phyloP scores from a whole-genome alignment of 2,888 invertebrate genomes.

The Chamaedrilus cognettii region DNA sequence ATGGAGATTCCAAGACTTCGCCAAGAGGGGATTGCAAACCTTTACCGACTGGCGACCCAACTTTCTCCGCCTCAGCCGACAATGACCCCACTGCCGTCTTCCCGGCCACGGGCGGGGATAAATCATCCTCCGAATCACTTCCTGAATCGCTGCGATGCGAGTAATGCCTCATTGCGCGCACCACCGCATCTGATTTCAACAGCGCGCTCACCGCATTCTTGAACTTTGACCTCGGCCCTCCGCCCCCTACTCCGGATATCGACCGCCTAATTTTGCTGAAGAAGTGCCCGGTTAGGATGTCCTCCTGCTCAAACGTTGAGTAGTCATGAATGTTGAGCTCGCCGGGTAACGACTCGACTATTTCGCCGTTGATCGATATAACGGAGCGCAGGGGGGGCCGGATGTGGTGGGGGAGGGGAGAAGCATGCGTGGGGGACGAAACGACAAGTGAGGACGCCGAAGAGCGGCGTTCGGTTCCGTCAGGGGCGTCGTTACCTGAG shows the following conservation, averaged over 20 bases:
- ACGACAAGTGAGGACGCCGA: not conserved
- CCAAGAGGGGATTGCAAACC: no score
- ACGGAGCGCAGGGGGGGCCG: constrained; percentile 29
- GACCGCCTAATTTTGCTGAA: constrained; percentile 17
- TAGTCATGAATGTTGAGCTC: constrained; percentile 55
- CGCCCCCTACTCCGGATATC: not conserved
- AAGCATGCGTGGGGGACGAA: not conserved
- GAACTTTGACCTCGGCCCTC: not conserved
- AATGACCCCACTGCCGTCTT: no score
- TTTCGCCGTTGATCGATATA: constrained; percentile 56
- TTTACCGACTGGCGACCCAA: no score
- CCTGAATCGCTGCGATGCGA: constrained; percentile 39
- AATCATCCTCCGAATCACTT: no score
- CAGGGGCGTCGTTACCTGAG: not conserved
- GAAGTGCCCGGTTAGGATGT: constrained; percentile 35
- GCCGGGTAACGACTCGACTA: constrained; percentile 42
- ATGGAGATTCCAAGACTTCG: no score
- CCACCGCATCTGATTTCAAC: constrained; percentile 44
- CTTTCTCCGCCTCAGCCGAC: no score
- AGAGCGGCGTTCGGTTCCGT: not conserved
- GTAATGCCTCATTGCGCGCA: constrained; percentile 37
- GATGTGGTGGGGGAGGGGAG: not conserved
- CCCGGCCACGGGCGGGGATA: no score
- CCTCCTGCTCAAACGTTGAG: constrained; percentile 53
- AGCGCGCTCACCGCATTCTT: not conserved